Evolutionary conservation across 1,140 invertebrate genomes (phyloP), one percentile per base, ranked within the genome.

Genomic region (Halyomorpha halys): DNA sequence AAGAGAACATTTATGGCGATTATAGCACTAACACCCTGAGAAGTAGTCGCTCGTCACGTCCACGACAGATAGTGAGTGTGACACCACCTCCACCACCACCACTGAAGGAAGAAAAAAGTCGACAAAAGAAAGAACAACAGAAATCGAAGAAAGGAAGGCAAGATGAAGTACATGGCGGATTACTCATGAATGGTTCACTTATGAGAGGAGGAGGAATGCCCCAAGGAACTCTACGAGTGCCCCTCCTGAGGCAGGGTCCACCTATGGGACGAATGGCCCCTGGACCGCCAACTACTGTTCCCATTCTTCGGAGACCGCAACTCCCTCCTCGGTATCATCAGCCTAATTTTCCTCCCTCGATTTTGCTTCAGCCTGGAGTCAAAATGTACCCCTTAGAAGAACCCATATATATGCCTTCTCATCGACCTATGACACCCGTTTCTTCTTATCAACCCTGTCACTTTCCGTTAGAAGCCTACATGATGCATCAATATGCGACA

Each of bases 11-110:
- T 56, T 90, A 91, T 70, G 86, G 89, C 44, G 82, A 89, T 60
- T 86, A 84, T 66, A 79, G 81, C 4, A 82, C 79, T 1, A 83
- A 86, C 19, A 88, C 90, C 19, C 80, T 90, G 68, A 70, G 74
- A 9, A 77, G 75, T 49, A 81, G 85, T 11, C 81, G 87, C 65
- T 87, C 89, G 2, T 81, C 83, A 23, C 77, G 90, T 54, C 90
- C 90, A 0, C 79, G 91, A 11, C 91, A 91, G 76, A 84, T 90
- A 61, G 78, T 84, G 44, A 79, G 86, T 63, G 83, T 87, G 1
- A 82, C 86, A 14, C 89, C 89, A 3, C 89, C 89, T 25, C 90
- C 87, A 0, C 84, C 86, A 0, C 84, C 85, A 0, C 84, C 84
- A 0, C 74, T 77, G 45, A 79, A 78, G 68, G 82, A 84, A 68